Evolutionary conservation across 2,113 vertebrate species (phyloP), one percentile per base, ranked within the genome.

Genomic region (Heterotis niloticus): DNA sequence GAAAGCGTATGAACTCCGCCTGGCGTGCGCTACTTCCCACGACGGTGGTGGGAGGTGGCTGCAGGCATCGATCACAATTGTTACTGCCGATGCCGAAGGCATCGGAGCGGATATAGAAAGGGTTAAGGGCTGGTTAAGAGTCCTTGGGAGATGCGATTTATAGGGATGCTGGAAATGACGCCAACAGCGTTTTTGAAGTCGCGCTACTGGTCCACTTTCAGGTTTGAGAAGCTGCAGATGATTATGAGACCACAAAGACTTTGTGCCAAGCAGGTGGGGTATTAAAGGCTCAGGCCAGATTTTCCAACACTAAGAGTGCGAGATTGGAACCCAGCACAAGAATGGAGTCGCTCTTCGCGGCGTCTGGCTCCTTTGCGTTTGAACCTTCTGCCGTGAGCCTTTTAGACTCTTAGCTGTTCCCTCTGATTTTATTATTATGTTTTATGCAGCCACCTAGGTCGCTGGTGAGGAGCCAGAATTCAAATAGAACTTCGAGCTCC

Each of bases 361-460:
- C 0, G 4, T 11, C 10, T 5, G 14, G 65, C 4, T 12, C 17
- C 11, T 5, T 67, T 24, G 66, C 66, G 26, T 23, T 26, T 23
- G 28, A 69, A 9, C 24, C 11, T 13, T 28, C 17, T 1, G 34
- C 17, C 13, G 34, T 18, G 18, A 20, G 0, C 44, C 1, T 20
- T 71, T 54, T 51, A 71, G n/a, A 52, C 44, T 51, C 69, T 23
- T 54, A 52, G 5, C 5, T 34, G n/a, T 20, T 71, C 20, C 69
- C 69, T 54, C 17, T 71, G 69, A 71, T 71, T 24, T 71, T 24
- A 71, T 54, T 11, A 52, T 11, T 34, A 71, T 71, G 69, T 71
- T 71, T 71, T 62, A 62, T 62, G 59, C 10, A 62, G 2, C 59
- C 18, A 62, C 59, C 18, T 71, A 71, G 51, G 69, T 23, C 44